Conservation (phyloP, 2,797 vertebrate species). For the Chanos chanos region DNA sequence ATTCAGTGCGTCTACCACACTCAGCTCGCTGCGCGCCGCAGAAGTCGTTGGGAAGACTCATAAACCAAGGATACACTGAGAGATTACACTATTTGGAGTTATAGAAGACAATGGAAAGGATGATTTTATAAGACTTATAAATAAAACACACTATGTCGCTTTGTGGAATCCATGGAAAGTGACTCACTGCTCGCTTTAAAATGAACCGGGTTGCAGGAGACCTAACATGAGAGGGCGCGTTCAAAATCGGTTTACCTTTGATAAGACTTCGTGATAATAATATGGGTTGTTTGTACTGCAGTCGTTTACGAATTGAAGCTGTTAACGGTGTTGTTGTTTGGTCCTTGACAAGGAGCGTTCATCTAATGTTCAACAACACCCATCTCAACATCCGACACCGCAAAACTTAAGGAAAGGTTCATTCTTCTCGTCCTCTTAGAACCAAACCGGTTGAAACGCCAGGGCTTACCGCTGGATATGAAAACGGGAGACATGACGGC, state of each 20-base stretch:
- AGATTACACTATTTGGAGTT: no score
- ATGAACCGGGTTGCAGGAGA: conserved; percentile 58
- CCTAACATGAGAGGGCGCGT: conserved; percentile 49
- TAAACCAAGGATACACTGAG: no score
- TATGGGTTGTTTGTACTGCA: no score
- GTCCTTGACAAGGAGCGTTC: no score
- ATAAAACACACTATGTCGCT: not conserved
- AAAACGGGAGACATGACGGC: conserved; percentile 62
- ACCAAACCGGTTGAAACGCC: not conserved
- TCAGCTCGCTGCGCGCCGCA: no score
- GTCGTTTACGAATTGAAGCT: no score
- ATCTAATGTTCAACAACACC: no score
- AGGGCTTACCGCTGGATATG: conserved; percentile 41
- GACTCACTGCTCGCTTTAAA: conserved; percentile 31
- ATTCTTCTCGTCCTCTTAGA: not conserved
- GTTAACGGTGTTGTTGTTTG: no score
- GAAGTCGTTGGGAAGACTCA: no score
- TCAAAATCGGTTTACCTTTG: not conserved
- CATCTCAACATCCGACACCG: not conserved
- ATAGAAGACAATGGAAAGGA: no score
- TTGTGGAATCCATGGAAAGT: not conserved
- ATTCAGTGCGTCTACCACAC: no score
- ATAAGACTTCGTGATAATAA: not conserved
- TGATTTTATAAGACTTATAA: no score
- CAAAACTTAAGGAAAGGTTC: not conserved